Base-by-base conservation (phyloP, 2,113 vertebrate genomes). In the Lynx canadensis region DNA sequence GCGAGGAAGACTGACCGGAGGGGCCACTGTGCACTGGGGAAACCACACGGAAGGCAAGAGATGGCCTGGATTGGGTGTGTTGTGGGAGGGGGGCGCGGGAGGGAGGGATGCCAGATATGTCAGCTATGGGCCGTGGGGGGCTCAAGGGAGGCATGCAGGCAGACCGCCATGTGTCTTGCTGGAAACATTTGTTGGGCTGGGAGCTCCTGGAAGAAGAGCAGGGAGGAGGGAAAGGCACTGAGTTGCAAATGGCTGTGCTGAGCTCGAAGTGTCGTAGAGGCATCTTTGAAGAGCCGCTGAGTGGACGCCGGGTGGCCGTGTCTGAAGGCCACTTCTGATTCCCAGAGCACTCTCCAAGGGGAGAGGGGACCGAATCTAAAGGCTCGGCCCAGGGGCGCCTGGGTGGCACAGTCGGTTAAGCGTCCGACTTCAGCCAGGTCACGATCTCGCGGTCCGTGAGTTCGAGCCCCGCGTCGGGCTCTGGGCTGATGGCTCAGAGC, bases 1-100 rank as follows among this genome's bases (percentile, higher is more conserved):
- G 6, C 0, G 0, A 80, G 41, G 41, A 50, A 33, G 76, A 66
- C 5, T 5, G 13, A 9, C 55, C 1, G 0, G n/a, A 60, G n/a
- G 23, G 29, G 48, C n/a, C 16, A 4, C n/a, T 1, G 0, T 21
- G 69, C 38, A 4, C 7, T 5, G 19, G 31, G 23, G 48, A 74
- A 55, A 25, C 41, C 36, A 29, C 27, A 2, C 0, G 0, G n/a
- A 41, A 57, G 48, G 48, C 63, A 21, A 38, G 12, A 7, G 84
- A 19, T 0, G 71, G 71, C 65, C 55, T 38, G 45, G 69, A 16
- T 3, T 0, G 3, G 4, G 29, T 0, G 2, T 31, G 29, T 6
- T 29, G 15, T 65, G 25, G 21, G 41, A 2, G n/a, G 18, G 68
- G 29, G 36, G 29, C 2, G 31, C 2, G 68, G 65, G 23, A 29